Evolutionary conservation across 2,113 vertebrate genomes (phyloP).

Genomic region (Crotalus helleri): DNA sequence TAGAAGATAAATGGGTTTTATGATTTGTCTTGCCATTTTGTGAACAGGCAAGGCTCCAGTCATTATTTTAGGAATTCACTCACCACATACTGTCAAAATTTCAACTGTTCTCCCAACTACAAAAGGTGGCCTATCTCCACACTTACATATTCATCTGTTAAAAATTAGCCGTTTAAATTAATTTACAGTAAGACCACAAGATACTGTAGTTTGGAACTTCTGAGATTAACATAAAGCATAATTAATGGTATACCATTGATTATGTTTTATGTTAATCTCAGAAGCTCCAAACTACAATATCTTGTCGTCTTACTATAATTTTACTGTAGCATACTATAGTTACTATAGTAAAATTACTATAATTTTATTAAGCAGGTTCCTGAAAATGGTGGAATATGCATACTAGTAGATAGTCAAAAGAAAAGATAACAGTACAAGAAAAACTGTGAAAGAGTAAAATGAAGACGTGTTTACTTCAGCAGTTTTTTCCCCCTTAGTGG

Average conservation of each 20-base stretch:
- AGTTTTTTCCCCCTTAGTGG: neutral
- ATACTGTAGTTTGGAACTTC: neutral
- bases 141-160: neutral
- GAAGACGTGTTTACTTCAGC: neutral
- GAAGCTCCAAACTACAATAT: neutral
- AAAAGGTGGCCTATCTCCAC: neutral
- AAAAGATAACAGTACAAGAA: neutral
- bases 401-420: neutral
- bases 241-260: neutral
- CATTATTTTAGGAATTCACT: neutral
- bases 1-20: neutral
- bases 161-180: neutral
- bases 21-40: neutral
- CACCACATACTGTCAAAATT: neutral
- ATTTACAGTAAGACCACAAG: neutral
- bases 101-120: neutral
- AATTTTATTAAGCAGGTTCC: neutral
- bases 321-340: neutral
- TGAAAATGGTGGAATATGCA: neutral
- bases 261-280: neutral
- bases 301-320: neutral
- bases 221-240: neutral
- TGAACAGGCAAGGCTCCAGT: neutral
- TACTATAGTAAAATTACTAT: neutral
- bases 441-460: neutral